Evolutionary conservation across 2,797 vertebrate species (phyloP).

Genomic region (Gallirallus australis): DNA sequence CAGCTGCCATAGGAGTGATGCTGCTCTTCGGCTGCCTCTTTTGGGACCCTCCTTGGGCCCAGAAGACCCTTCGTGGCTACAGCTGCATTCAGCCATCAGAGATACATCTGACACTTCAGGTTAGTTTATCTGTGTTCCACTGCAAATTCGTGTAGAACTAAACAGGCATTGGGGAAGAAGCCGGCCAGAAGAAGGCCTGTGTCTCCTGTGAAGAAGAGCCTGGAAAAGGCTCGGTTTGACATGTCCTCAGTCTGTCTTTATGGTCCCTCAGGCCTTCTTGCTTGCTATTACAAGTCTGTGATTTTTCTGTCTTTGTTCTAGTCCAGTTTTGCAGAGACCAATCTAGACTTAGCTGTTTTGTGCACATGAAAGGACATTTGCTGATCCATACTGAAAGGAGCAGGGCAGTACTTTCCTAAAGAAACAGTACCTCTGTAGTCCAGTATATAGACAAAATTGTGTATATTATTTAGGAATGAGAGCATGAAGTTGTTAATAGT

Average conservation of each 20-base stretch:
- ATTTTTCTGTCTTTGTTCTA: not conserved
- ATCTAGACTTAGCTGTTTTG: not conserved
- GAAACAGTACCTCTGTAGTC: not conserved
- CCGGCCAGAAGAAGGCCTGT: not conserved
- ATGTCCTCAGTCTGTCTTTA: not conserved
- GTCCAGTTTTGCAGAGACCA: not conserved
- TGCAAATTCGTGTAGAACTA: not conserved
- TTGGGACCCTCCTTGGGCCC: not conserved
- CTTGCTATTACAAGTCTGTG: not conserved
- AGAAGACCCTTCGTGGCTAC: too few species aligned
- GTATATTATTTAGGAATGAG: not conserved
- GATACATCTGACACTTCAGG: not conserved
- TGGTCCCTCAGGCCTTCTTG: not conserved
- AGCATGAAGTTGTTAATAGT: not conserved
- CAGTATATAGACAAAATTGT: rapidly evolving
- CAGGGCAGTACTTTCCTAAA: not conserved
- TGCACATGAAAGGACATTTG: not conserved
- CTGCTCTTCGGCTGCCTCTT: not conserved
- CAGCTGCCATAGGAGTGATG: not conserved
- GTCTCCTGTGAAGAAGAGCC: not conserved
- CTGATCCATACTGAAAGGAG: not conserved
- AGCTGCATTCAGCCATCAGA: not conserved
- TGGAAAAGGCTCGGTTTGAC: not conserved
- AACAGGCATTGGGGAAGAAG: not conserved
- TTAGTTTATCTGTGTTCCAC: not conserved